phyloP scores from a whole-genome alignment of 30 jellyfish, hydroid and myxozoan species.

The Hydractinia symbiolongicarpus region DNA sequence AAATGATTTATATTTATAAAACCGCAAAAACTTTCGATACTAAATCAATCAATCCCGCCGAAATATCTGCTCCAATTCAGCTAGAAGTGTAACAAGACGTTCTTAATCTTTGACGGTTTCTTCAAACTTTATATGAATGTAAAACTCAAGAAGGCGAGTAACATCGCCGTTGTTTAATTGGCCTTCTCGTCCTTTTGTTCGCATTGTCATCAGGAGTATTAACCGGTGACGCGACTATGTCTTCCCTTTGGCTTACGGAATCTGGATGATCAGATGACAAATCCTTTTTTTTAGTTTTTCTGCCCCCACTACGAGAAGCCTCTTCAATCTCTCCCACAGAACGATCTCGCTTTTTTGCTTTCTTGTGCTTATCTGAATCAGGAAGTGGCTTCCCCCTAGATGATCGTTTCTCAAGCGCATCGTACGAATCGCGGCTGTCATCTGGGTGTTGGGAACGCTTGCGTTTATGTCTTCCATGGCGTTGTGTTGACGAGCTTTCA shows the following conservation, averaged over 20 bases:
- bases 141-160: constrained; percentile 53
- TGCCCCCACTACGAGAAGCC: background rate
- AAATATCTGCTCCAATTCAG: no score
- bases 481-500: background rate
- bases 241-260: background rate
- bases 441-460: background rate
- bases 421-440: background rate
- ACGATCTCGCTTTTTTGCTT: background rate
- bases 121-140: no score
- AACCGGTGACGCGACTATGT: background rate
- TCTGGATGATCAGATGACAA: background rate
- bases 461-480: background rate
- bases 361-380: background rate
- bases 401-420: background rate
- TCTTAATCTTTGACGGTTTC: no score
- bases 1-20: no score
- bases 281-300: background rate
- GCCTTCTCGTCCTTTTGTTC: constrained; percentile 45
- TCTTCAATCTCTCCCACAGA: background rate
- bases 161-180: constrained; percentile 53
- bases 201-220: constrained; percentile 21
- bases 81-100: no score
- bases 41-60: no score
- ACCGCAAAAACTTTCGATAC: no score
- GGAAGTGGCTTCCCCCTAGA: background rate